Percentiles rank a stretch among this genome's conserved stretches.
Evolutionary conservation across 92 coral and sea anemone genomes (phyloP).

Genomic region (Siderastrea radians): DNA sequence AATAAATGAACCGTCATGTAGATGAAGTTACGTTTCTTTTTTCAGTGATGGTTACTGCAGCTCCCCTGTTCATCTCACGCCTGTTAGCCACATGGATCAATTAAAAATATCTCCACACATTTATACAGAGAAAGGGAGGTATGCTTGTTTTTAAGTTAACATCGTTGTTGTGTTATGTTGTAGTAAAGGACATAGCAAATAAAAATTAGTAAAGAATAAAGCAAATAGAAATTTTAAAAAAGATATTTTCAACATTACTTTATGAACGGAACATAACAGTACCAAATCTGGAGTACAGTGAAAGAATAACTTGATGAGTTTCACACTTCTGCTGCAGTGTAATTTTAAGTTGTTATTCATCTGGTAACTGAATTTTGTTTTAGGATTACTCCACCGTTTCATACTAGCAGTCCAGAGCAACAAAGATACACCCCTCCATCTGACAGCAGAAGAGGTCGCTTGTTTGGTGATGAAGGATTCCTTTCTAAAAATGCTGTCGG

Average conservation of each 20-base stretch:
- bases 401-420: constrained; percentile 93
- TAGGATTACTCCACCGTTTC: constrained; percentile 91
- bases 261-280: too few relatives aligned
- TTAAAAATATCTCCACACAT: constrained; percentile 73
- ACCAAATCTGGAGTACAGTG: too few relatives aligned
- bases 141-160: background rate
- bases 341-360: background rate
- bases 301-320: too few relatives aligned
- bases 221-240: too few relatives aligned
- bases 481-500: constrained; percentile 81
- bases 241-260: too few relatives aligned
- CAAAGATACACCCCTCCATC: constrained; percentile 94
- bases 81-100: constrained; percentile 70
- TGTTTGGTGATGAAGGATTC: constrained; percentile 83
- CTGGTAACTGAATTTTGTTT: background rate
- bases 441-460: constrained; percentile 74
- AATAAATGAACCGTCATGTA: too few relatives aligned
- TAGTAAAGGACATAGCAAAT: too few relatives aligned
- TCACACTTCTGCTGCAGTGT: too few relatives aligned
- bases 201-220: too few relatives aligned
- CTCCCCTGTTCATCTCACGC: constrained; percentile 82
- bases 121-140: constrained; percentile 46
- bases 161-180: too few relatives aligned
- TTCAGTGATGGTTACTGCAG: constrained; percentile 82
- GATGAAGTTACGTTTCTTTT: background rate